These are phyloP conservation scores for Peromyscus californicus DNA, from an alignment of 2,113 vertebrate species.

Conservation along the genomic window DNA sequence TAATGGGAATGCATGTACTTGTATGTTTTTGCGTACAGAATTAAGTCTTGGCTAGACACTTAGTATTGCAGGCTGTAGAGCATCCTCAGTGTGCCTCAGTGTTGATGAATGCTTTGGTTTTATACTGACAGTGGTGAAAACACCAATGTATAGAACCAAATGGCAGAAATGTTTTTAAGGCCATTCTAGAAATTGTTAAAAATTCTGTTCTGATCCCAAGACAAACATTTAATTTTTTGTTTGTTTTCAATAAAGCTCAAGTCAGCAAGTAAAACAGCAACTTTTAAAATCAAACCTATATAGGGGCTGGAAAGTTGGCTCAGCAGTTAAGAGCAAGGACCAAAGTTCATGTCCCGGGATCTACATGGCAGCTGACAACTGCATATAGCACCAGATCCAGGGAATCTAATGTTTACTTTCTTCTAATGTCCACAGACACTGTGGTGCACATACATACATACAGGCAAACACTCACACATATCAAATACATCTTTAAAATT, in stretches of 20 bases:
- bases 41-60: too few species aligned
- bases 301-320: background rate
- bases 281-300: background rate
- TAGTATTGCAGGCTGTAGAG: background rate
- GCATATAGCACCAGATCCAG: background rate
- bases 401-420: background rate
- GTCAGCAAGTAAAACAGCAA: background rate
- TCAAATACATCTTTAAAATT: background rate
- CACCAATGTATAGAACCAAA: background rate
- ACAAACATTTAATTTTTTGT: background rate
- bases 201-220: background rate
- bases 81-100: too few species aligned
- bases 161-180: background rate
- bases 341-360: background rate
- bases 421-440: background rate
- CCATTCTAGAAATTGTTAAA: background rate
- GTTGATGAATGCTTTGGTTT: too few species aligned
- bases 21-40: background rate
- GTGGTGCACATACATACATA: background rate
- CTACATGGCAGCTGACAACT: background rate
- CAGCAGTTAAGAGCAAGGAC: background rate
- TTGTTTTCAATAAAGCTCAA: background rate
- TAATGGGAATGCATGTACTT: background rate
- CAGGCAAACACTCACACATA: background rate
- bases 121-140: background rate